A percentile compares a stretch with the other conserved stretches of the same genome.
These are phyloP conservation scores for Campoletis raptor DNA, from an alignment of 2,888 invertebrate genomes.

Conservation along the genomic window DNA sequence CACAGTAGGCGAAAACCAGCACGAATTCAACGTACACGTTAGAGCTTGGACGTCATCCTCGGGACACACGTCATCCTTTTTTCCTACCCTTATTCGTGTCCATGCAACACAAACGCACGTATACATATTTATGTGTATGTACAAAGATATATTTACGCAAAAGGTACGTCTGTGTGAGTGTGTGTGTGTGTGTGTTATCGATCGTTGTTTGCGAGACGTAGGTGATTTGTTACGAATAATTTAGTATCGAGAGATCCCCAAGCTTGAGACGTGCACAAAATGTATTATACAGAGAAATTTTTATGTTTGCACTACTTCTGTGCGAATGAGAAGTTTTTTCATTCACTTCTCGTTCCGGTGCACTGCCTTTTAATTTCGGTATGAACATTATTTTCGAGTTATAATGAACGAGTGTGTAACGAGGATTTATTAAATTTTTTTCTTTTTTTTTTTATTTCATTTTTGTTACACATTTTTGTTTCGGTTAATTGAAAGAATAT, in stretches of 20 bases:
- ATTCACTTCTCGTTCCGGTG: neutral
- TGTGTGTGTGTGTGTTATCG: constrained; percentile 43
- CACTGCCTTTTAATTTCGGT: neutral
- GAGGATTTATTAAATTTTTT: too few relatives aligned
- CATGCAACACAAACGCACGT: neutral
- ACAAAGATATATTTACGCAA: constrained; percentile 11
- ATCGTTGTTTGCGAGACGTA: constrained; percentile 50
- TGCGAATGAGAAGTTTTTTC: constrained; percentile 6
- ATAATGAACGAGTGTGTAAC: neutral
- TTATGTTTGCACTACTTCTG: constrained; percentile 6
- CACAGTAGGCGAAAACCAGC: constrained; percentile 5
- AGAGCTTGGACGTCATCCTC: constrained; percentile 59
- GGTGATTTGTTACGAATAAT: constrained; percentile 65
- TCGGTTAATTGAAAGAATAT: neutral
- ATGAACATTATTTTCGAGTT: neutral
- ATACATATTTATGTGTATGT: neutral
- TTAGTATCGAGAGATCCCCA: constrained; percentile 41
- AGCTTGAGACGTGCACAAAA: constrained; percentile 27
- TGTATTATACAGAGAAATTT: constrained; percentile 56
- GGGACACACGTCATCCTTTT: constrained; percentile 45
- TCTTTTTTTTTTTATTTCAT: neutral
- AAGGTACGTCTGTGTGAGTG: neutral
- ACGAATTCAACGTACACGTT: constrained; percentile 50
- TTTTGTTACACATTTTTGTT: neutral
- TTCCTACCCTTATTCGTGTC: neutral